A percentile compares a stretch with the other conserved stretches of the same genome.
These are phyloP conservation scores for Tretioscincus oriximinensis DNA, from an alignment of 2,113 vertebrate genomes.

Conservation along the genomic window DNA sequence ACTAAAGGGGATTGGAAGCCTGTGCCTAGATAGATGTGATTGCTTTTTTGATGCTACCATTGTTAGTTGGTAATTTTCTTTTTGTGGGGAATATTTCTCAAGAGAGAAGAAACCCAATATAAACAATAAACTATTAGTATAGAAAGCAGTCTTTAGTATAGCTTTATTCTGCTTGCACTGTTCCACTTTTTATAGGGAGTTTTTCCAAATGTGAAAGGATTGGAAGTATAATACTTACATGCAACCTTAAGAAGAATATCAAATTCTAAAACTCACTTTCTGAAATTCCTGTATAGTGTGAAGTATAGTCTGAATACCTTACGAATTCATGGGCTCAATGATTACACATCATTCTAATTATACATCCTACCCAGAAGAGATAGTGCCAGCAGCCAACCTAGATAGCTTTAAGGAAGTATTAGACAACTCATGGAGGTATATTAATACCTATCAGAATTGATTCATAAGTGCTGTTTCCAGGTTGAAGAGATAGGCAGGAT, in stretches of 20 bases:
- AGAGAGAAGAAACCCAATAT: background rate
- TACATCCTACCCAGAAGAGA: too few species aligned
- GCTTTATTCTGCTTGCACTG: background rate
- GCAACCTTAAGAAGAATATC: background rate
- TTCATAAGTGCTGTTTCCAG: too few species aligned
- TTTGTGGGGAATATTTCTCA: background rate
- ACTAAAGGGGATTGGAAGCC: background rate
- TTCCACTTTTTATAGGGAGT: background rate
- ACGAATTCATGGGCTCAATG: background rate
- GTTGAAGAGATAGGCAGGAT: too few species aligned
- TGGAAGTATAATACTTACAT: background rate
- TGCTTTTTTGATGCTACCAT: background rate
- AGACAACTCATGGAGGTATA: too few species aligned
- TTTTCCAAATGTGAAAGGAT: background rate
- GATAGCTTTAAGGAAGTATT: too few species aligned
- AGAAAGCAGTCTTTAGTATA: background rate
- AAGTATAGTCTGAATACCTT: background rate
- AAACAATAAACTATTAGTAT: background rate
- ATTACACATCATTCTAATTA: background rate
- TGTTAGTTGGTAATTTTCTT: background rate
- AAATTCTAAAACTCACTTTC: background rate
- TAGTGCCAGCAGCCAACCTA: too few species aligned
- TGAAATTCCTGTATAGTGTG: background rate
- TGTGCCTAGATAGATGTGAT: background rate
- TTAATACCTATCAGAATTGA: too few species aligned